These are phyloP conservation scores for Anoplius nigerrimus DNA, from an alignment of 2,888 invertebrate species.

Conservation along the genomic window DNA sequence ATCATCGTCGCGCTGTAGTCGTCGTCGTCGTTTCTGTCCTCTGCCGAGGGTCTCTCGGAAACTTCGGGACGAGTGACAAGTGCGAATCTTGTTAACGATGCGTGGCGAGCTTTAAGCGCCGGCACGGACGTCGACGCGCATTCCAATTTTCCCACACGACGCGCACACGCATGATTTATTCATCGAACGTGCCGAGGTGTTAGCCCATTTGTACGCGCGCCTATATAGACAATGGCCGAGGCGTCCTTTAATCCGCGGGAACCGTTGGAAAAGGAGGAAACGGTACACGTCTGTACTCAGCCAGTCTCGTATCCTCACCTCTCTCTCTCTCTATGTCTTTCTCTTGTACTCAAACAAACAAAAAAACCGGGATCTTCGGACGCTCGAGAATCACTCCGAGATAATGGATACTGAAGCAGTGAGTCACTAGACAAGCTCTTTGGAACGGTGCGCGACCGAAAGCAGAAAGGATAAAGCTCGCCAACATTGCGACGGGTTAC, in stretches of 20 bases:
- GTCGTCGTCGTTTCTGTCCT: no score
- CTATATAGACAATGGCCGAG: neutral
- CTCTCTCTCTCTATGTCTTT: no score
- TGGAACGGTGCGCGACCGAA: neutral
- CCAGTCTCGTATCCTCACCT: no score
- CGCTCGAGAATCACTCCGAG: neutral
- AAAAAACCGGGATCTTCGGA: slow-evolving; percentile 8
- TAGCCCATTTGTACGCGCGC: slow-evolving; percentile 17
- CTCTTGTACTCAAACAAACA: no score
- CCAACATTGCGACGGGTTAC: neutral
- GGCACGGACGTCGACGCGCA: slow-evolving; percentile 12
- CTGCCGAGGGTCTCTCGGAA: neutral
- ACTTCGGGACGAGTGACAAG: slow-evolving; percentile 2
- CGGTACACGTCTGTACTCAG: slow-evolving; percentile 17
- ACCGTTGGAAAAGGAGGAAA: slow-evolving; percentile 14
- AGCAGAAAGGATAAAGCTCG: neutral
- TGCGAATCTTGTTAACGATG: slow-evolving; percentile 6
- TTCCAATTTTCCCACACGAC: slow-evolving; percentile 29
- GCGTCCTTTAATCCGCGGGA: neutral
- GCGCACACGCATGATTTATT: slow-evolving; percentile 37
- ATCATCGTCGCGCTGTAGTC: no score
- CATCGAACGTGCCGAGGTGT: slow-evolving; percentile 28
- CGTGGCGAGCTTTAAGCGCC: slow-evolving; percentile 4
- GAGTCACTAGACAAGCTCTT: neutral
- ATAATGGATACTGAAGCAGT: no score